Percentiles rank a stretch among this genome's conserved stretches.
These are phyloP conservation scores for Megaceryle maxima DNA, from an alignment of 2,113 vertebrate genomes.

Conservation along the genomic window DNA sequence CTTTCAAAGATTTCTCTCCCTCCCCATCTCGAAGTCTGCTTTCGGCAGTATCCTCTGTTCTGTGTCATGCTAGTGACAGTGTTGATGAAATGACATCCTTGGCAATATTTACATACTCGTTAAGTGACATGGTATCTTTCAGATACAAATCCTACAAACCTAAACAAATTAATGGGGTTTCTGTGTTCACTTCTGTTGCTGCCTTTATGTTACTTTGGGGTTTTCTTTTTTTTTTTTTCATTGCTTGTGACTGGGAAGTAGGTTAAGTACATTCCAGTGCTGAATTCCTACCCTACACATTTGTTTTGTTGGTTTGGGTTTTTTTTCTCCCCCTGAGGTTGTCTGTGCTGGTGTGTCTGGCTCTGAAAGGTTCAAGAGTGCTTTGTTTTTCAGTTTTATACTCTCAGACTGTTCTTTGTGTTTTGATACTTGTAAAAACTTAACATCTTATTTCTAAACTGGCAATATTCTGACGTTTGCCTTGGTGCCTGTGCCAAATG, in stretches of 20 bases:
- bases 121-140: background rate
- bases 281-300: background rate
- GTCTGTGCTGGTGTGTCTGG: background rate
- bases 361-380: background rate
- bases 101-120: background rate
- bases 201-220: background rate
- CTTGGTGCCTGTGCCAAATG: background rate
- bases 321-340: background rate
- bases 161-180: background rate
- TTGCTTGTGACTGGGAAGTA: background rate
- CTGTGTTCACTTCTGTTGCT: background rate
- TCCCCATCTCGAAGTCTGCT: background rate
- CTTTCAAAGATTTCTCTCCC: background rate
- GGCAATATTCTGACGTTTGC: background rate
- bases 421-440: background rate
- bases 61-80: background rate
- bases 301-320: background rate
- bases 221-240: background rate
- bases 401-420: conserved; percentile 9
- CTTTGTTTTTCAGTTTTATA: conserved; percentile 16
- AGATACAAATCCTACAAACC: background rate
- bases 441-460: background rate
- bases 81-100: background rate
- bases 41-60: background rate
- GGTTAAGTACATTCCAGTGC: background rate